Evolutionary conservation across 2,113 vertebrate species (phyloP).

Genomic region (Pseudorectes ferrugineus): DNA sequence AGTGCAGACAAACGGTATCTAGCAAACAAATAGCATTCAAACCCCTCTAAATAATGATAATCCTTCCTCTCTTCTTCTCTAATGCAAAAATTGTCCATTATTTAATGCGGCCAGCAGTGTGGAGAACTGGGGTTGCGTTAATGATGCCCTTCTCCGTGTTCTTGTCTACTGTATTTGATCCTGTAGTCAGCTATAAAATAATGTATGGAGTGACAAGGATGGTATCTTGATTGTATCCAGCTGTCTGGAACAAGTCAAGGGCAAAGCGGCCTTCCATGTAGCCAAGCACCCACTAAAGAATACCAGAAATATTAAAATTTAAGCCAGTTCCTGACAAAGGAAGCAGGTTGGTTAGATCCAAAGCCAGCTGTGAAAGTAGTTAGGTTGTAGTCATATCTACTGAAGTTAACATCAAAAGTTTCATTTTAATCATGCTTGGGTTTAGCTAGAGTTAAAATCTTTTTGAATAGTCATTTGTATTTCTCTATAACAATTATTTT

Average conservation of each 20-base stretch:
- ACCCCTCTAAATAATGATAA: background rate
- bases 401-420: background rate
- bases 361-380: constrained; percentile 21
- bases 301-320: constrained; percentile 26
- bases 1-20: background rate
- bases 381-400: background rate
- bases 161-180: constrained; percentile 70
- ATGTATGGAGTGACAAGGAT: constrained; percentile 75
- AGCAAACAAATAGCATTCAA: background rate
- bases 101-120: constrained; percentile 36
- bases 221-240: constrained; percentile 78
- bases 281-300: constrained; percentile 36
- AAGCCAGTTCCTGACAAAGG: background rate
- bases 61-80: background rate
- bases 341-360: background rate
- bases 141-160: constrained; percentile 62
- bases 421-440: background rate
- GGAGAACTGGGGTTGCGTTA: constrained; percentile 42
- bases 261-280: constrained; percentile 37
- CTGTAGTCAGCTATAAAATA: constrained; percentile 66
- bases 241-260: constrained; percentile 67
- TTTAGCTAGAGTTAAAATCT: background rate
- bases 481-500: background rate
- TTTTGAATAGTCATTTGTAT: background rate
- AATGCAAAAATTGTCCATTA: constrained; percentile 13